phyloP scores from a whole-genome alignment of 1,140 invertebrate species.

The Hirudo medicinalis region DNA sequence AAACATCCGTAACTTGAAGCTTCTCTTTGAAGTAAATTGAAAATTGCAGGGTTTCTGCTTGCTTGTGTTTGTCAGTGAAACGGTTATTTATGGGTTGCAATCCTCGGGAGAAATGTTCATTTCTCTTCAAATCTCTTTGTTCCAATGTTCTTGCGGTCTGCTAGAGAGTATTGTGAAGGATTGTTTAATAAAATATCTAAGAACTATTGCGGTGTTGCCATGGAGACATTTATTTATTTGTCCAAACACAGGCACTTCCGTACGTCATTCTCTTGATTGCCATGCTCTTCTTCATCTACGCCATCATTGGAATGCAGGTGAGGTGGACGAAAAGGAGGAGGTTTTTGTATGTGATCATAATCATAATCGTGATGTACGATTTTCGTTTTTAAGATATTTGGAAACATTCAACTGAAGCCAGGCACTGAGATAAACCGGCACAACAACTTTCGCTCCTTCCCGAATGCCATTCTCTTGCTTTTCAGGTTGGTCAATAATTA shows the following conservation, averaged over 20 bases:
- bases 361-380: background rate
- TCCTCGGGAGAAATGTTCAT: too few relatives aligned
- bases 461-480: slow-evolving; percentile 92
- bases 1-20: too few relatives aligned
- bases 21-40: too few relatives aligned
- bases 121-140: too few relatives aligned
- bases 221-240: background rate
- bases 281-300: slow-evolving; percentile 99
- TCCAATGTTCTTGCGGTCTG: too few relatives aligned
- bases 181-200: too few relatives aligned
- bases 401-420: slow-evolving; percentile 81
- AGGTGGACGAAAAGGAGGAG: slow-evolving; percentile 20
- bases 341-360: background rate
- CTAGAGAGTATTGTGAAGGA: too few relatives aligned
- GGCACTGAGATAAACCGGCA: slow-evolving; percentile 85
- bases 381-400: slow-evolving; percentile 44
- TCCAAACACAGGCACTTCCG: slow-evolving; percentile 60
- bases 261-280: slow-evolving; percentile 99
- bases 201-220: too few relatives aligned
- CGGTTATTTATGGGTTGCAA: too few relatives aligned
- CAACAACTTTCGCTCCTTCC: slow-evolving; percentile 98
- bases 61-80: too few relatives aligned
- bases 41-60: too few relatives aligned
- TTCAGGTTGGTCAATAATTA: slow-evolving; percentile 62
- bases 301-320: slow-evolving; percentile 99